Evolutionary conservation across 2,888 invertebrate species (phyloP).

Genomic region (Eupithecia inturbata): DNA sequence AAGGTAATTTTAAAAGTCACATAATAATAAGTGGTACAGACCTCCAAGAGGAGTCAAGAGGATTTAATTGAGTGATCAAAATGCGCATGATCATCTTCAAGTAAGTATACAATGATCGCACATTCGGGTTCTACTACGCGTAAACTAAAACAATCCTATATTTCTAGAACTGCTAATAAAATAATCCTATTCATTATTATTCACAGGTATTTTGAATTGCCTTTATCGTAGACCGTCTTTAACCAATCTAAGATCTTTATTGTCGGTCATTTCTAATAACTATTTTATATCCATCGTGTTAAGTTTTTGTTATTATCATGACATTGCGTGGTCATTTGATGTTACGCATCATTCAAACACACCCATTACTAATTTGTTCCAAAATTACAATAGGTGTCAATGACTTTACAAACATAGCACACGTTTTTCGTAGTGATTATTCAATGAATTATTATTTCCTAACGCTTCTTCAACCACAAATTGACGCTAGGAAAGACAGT

Average conservation of each 20-base stretch:
- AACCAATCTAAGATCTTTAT: neutral
- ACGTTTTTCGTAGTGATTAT: neutral
- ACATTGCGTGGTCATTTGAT: constrained; percentile 42
- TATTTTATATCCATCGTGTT: constrained; percentile 25
- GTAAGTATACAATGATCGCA: neutral
- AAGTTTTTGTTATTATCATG: constrained; percentile 33
- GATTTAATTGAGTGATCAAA: neutral
- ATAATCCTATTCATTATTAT: neutral
- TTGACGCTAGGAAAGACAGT: too few species aligned
- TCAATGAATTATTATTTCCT: constrained; percentile 1
- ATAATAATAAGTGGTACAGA: too few species aligned
- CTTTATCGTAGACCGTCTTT: neutral
- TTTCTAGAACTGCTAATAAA: too few species aligned
- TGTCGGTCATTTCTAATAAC: constrained; percentile 8
- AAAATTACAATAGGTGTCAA: constrained; percentile 44
- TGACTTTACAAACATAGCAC: constrained; percentile 33
- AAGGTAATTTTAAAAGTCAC: too few species aligned
- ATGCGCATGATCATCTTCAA: neutral
- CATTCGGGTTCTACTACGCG: neutral
- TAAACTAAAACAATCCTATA: too few species aligned
- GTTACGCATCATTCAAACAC: constrained; percentile 44
- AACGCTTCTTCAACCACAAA: neutral
- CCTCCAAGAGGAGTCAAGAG: neutral
- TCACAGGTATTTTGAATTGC: neutral
- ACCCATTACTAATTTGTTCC: constrained; percentile 45